These are phyloP conservation scores for Taphrorychus bicolor DNA, from an alignment of 2,888 invertebrate genomes.

Conservation along the genomic window DNA sequence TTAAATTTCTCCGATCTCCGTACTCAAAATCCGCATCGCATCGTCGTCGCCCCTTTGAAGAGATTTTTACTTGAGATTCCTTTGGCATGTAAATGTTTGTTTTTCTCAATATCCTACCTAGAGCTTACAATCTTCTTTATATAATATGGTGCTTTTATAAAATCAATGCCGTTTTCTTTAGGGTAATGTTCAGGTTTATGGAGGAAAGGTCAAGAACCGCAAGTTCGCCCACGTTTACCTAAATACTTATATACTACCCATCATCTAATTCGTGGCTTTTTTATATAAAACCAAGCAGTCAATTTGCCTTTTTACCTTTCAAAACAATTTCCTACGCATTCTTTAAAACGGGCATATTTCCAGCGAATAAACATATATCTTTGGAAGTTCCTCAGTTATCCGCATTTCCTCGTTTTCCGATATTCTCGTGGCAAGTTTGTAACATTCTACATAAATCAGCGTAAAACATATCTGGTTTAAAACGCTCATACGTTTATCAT, in stretches of 20 bases:
- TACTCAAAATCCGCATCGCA: neutral
- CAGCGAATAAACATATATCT: neutral
- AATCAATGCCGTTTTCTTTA: neutral
- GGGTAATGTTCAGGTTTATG: neutral
- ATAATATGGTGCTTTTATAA: too few relatives aligned
- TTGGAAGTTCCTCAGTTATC: neutral
- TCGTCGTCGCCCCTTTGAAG: neutral
- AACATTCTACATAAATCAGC: neutral
- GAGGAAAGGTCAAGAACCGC: neutral
- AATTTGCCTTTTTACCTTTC: neutral
- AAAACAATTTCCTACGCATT: neutral
- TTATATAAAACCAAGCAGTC: neutral
- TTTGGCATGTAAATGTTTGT: neutral
- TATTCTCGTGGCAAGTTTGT: neutral
- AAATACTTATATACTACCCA: neutral
- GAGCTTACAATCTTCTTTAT: too few relatives aligned
- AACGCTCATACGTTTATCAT: neutral
- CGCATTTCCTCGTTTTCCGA: neutral
- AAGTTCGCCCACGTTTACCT: neutral
- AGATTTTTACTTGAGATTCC: neutral
- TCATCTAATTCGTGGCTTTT: neutral
- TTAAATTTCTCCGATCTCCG: neutral
- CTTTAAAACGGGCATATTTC: neutral
- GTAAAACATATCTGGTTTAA: neutral
- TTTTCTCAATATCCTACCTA: too few relatives aligned